phyloP scores from a whole-genome alignment of 2,888 invertebrate species.

The Idaea biselata region DNA sequence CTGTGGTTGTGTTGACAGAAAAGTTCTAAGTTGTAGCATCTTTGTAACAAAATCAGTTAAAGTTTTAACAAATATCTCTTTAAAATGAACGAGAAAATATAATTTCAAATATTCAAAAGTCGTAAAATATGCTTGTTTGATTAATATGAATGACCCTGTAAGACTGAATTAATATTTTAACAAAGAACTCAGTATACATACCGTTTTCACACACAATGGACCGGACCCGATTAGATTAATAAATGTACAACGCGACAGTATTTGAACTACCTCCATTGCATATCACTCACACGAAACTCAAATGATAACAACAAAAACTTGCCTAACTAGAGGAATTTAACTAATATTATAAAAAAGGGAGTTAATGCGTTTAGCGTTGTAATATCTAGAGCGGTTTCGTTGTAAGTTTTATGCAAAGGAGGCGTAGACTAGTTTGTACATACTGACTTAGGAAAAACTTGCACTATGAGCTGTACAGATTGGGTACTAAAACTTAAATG shows the following conservation, averaged over 20 bases:
- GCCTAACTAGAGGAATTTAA: background rate
- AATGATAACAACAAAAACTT: conserved; percentile 1
- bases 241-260: conserved; percentile 54
- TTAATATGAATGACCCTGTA: conserved; percentile 19
- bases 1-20: no score
- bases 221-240: conserved; percentile 57
- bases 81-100: no score
- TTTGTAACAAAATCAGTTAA: no score
- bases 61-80: no score
- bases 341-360: background rate
- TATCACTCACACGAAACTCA: conserved; percentile 22
- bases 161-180: conserved; percentile 21
- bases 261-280: conserved; percentile 35
- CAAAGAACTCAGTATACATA: conserved; percentile 12
- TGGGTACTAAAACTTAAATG: background rate
- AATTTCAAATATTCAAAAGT: no score
- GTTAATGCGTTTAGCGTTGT: background rate
- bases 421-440: background rate
- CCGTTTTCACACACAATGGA: conserved; percentile 38
- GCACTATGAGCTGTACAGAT: background rate
- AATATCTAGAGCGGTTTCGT: background rate
- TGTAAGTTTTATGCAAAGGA: background rate
- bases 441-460: background rate
- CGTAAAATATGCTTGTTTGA: no score
- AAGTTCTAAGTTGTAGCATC: no score